Evolutionary conservation across 2,888 invertebrate species (phyloP).

Genomic region (Mythimna impura): DNA sequence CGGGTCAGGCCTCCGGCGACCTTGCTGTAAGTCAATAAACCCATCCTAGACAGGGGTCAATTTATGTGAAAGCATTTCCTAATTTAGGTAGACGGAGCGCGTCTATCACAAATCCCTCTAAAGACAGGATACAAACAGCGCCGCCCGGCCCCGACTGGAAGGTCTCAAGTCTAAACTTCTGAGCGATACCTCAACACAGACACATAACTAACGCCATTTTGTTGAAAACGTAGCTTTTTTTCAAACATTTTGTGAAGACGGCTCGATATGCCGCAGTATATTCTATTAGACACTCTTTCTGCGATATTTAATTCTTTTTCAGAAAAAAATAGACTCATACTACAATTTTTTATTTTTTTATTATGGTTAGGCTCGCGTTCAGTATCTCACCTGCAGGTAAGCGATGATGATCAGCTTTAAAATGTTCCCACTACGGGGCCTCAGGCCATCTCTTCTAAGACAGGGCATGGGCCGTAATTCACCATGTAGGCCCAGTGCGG

Average conservation of each 20-base stretch:
- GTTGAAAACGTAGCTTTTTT: constrained; percentile 5
- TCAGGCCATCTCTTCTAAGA: too few relatives aligned
- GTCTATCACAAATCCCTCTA: constrained; percentile 40
- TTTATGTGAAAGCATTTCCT: constrained; percentile 59
- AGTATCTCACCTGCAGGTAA: too few relatives aligned
- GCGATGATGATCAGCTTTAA: too few relatives aligned
- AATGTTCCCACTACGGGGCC: too few relatives aligned
- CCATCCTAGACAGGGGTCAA: constrained; percentile 50
- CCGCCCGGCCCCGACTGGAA: constrained; percentile 3
- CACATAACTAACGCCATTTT: constrained; percentile 16
- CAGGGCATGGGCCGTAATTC: too few relatives aligned
- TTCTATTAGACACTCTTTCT: neutral
- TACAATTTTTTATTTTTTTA: too few relatives aligned
- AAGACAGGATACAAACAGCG: constrained; percentile 34
- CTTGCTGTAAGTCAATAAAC: constrained; percentile 60
- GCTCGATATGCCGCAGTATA: neutral
- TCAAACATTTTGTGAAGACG: neutral
- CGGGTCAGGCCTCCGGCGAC: constrained; percentile 39
- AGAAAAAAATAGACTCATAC: neutral
- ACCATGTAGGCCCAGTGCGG: too few relatives aligned
- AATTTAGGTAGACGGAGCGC: constrained; percentile 43
- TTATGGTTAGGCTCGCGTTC: too few relatives aligned
- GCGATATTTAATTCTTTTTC: neutral
- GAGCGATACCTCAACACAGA: neutral
- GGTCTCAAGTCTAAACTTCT: constrained; percentile 19